A percentile compares a stretch with the other conserved stretches of the same genome.
Evolutionary conservation across 2,888 invertebrate species (phyloP).

Genomic region (Beris chalybata): DNA sequence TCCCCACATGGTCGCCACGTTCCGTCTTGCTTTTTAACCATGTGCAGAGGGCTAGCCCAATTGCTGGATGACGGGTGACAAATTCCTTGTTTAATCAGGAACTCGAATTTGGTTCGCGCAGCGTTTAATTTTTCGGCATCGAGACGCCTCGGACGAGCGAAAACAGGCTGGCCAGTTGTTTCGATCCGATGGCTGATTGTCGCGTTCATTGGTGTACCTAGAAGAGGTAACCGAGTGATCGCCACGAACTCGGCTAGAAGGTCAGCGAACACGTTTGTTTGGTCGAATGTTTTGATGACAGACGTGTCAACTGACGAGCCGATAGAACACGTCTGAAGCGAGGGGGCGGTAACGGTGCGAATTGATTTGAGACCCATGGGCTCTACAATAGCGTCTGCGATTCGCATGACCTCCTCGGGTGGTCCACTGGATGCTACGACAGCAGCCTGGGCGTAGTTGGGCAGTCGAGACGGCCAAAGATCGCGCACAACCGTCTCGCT

Average conservation of each 20-base stretch:
- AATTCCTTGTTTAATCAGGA: too few species aligned
- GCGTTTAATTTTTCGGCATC: too few species aligned
- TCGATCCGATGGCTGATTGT: background rate
- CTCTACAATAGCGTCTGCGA: background rate
- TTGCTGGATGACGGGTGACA: too few species aligned
- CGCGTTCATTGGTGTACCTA: background rate
- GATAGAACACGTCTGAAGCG: background rate
- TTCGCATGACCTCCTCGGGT: background rate
- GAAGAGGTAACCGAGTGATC: background rate
- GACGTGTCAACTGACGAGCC: background rate
- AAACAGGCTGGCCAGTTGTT: too few species aligned
- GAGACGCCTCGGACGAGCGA: too few species aligned
- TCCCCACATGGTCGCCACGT: too few species aligned
- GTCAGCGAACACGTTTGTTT: background rate
- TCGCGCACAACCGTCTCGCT: background rate
- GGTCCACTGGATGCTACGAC: background rate
- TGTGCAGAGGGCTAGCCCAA: too few species aligned
- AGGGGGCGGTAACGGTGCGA: background rate
- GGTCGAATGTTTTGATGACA: background rate
- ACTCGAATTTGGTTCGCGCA: too few species aligned
- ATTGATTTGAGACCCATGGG: background rate
- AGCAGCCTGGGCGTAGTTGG: background rate
- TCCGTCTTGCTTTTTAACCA: too few species aligned
- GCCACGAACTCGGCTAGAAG: background rate
- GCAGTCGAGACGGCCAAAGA: background rate